Conservation (phyloP, 2,113 vertebrate genomes). For the Protobothrops mucrosquamatus region DNA sequence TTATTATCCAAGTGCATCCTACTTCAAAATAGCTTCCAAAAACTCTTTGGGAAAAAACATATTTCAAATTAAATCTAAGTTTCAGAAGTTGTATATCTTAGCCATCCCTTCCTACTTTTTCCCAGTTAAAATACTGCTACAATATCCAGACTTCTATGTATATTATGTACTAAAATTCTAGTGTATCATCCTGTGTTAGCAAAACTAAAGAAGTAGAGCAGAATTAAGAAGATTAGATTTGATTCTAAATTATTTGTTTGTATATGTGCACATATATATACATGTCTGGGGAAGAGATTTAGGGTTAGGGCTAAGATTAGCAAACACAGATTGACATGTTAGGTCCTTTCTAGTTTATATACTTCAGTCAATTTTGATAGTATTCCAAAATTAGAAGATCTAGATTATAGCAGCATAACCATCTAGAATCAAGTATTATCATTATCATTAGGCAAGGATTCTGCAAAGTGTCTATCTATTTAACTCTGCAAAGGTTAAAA, state of each 20-base stretch:
- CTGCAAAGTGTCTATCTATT: neutral
- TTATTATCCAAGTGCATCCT: neutral
- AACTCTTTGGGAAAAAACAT: neutral
- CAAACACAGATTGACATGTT: neutral
- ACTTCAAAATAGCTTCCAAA: neutral
- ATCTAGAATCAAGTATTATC: neutral
- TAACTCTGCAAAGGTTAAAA: neutral
- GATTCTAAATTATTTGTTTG: neutral
- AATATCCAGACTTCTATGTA: neutral
- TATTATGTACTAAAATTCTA: neutral
- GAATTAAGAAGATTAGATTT: neutral
- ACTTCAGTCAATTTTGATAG: neutral
- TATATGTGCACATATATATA: neutral
- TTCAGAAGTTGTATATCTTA: neutral
- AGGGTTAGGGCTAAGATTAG: neutral
- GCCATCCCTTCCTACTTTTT: neutral
- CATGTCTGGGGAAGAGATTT: neutral
- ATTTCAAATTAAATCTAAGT: neutral
- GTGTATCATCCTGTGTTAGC: neutral
- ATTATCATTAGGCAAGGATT: neutral
- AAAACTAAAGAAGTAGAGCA: neutral
- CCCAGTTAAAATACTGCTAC: neutral
- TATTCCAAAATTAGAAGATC: neutral
- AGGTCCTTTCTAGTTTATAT: neutral
- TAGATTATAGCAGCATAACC: neutral